Evolutionary conservation across 92 coral and sea anemone genomes (phyloP).

Genomic region (Porites cylindrica): DNA sequence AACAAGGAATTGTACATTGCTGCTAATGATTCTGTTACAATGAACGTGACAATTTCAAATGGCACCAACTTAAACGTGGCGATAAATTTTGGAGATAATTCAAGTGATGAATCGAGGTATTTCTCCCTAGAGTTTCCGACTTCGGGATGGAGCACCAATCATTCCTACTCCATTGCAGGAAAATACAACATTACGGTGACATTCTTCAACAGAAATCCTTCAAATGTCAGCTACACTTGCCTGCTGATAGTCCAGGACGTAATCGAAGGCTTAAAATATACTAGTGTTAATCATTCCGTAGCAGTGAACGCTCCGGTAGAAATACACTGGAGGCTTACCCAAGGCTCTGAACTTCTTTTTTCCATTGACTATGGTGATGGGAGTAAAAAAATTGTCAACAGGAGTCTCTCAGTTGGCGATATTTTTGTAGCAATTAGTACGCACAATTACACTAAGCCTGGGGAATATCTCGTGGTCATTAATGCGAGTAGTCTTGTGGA

Average conservation of each 20-base stretch:
- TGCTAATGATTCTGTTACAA: conserved; percentile 55
- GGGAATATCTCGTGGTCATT: conserved; percentile 64
- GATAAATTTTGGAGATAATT: conserved; percentile 69
- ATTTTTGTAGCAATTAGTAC: conserved; percentile 43
- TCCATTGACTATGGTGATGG: conserved; percentile 63
- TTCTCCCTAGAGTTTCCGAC: conserved; percentile 43
- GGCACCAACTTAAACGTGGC: conserved; percentile 75
- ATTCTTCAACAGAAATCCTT: conserved; percentile 40
- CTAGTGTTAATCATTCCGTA: conserved; percentile 23
- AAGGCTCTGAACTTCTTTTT: conserved; percentile 50
- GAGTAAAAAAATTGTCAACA: neutral
- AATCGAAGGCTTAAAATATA: conserved; percentile 34
- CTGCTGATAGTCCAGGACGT: conserved; percentile 37
- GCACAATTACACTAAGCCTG: conserved; percentile 67
- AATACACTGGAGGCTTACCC: conserved; percentile 39
- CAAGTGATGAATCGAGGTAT: neutral
- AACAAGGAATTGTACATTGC: conserved; percentile 36
- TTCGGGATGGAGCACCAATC: conserved; percentile 41
- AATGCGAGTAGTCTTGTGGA: conserved; percentile 58
- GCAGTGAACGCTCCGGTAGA: conserved; percentile 30
- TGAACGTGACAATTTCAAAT: conserved; percentile 38
- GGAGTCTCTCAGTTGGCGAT: conserved; percentile 42
- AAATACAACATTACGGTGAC: conserved; percentile 57
- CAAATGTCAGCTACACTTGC: conserved; percentile 29
- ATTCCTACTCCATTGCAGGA: conserved; percentile 50